Conservation (phyloP, 1,140 invertebrate genomes). For the Brachionus plicatilis region DNA sequence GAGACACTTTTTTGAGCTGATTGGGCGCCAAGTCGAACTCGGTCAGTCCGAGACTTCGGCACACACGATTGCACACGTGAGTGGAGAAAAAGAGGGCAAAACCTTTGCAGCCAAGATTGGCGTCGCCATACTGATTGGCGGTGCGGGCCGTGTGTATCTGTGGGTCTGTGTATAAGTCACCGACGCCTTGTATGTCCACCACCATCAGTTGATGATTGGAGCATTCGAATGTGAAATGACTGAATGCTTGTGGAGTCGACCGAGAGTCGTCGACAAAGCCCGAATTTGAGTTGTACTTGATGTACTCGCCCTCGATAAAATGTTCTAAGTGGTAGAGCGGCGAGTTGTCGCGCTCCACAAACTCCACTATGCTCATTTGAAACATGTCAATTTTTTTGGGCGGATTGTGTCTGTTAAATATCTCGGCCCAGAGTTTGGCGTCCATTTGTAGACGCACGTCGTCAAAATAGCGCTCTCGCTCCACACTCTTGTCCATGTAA, state of each 20-base stretch:
- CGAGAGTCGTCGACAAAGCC: slow-evolving; percentile 61
- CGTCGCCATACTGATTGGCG: slow-evolving; percentile 52
- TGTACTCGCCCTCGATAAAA: slow-evolving; percentile 62
- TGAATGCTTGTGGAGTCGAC: slow-evolving; percentile 63
- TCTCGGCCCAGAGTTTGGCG: slow-evolving; percentile 63
- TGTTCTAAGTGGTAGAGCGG: slow-evolving; percentile 63
- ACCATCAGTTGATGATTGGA: slow-evolving; percentile 62
- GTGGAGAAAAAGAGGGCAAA: slow-evolving; percentile 64
- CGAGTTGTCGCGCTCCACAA: slow-evolving; percentile 56
- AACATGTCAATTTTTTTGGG: slow-evolving; percentile 65
- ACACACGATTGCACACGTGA: slow-evolving; percentile 62
- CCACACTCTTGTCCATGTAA: slow-evolving; percentile 59
- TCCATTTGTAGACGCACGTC: slow-evolving; percentile 64
- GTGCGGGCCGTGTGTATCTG: slow-evolving; percentile 60
- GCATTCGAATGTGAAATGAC: slow-evolving; percentile 64
- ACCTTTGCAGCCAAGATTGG: slow-evolving; percentile 61
- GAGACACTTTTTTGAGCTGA: not conserved
- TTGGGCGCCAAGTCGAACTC: slow-evolving; percentile 58
- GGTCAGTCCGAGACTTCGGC: slow-evolving; percentile 57
- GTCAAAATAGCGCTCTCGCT: slow-evolving; percentile 59
- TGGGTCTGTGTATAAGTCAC: slow-evolving; percentile 63
- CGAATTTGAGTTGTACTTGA: slow-evolving; percentile 64
- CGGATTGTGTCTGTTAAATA: slow-evolving; percentile 62
- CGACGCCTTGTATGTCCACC: slow-evolving; percentile 65
- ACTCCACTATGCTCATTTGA: slow-evolving; percentile 62